A percentile compares a stretch with the other conserved stretches of the same genome.
Conservation (phyloP, 2,797 vertebrate genomes). For the Brotula barbata region DNA sequence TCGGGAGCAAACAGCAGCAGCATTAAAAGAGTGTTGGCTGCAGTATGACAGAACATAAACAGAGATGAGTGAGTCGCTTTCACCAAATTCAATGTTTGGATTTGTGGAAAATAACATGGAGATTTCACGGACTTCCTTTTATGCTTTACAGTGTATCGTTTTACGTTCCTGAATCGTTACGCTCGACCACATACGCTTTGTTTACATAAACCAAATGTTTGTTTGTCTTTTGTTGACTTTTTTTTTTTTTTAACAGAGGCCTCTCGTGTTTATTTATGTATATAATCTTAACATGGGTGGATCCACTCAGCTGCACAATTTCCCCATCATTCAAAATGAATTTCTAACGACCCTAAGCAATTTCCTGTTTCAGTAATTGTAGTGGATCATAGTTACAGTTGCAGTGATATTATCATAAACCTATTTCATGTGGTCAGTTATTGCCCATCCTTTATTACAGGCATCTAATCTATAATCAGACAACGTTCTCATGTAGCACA, state of each 20-base stretch:
- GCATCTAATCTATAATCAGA: constrained; percentile 21
- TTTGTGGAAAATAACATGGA: background rate
- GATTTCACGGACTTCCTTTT: background rate
- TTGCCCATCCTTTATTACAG: constrained; percentile 4
- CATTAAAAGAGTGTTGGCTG: background rate
- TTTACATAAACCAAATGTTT: too few species aligned
- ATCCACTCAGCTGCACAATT: background rate
- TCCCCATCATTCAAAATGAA: background rate
- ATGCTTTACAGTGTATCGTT: too few species aligned
- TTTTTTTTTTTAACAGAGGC: too few species aligned
- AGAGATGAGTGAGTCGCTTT: background rate
- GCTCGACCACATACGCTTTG: too few species aligned
- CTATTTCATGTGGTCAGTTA: constrained; percentile 14
- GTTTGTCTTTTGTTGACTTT: too few species aligned
- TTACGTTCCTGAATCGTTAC: too few species aligned
- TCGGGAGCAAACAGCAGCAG: background rate
- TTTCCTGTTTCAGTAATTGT: background rate
- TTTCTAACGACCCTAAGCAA: constrained; percentile 5
- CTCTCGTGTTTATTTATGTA: background rate
- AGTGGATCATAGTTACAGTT: constrained; percentile 1
- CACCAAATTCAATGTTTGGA: background rate
- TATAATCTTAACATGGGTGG: background rate
- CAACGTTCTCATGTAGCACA: constrained; percentile 3
- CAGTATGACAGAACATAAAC: background rate
- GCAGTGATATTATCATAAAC: constrained; percentile 15